Conservation (phyloP, 2,888 invertebrate species). For the Augochlorella aurata region DNA sequence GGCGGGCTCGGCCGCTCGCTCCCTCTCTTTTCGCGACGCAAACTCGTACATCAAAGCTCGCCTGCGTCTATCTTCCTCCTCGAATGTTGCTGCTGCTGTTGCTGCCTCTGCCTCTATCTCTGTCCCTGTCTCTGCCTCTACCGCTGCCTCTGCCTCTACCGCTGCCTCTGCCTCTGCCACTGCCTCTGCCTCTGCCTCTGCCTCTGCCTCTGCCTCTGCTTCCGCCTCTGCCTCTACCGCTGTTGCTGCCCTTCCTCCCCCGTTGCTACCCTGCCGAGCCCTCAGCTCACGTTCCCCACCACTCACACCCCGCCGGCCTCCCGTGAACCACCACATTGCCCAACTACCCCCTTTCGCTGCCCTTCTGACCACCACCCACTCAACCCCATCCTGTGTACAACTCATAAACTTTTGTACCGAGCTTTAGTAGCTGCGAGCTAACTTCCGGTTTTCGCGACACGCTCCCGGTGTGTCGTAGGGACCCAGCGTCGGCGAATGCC, state of each 20-base stretch:
- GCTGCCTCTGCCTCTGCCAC: slow-evolving; percentile 48
- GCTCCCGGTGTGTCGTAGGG: slow-evolving; percentile 63
- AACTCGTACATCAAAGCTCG: slow-evolving; percentile 81
- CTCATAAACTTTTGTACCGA: slow-evolving; percentile 79
- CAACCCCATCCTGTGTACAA: slow-evolving; percentile 69
- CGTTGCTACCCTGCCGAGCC: slow-evolving; percentile 51
- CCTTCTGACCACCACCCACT: slow-evolving; percentile 69
- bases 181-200: slow-evolving; percentile 60
- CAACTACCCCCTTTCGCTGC: slow-evolving; percentile 65
- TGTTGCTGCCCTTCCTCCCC: slow-evolving; percentile 53
- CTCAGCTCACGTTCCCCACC: slow-evolving; percentile 24
- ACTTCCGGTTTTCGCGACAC: slow-evolving; percentile 75
- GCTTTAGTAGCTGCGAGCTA: slow-evolving; percentile 78
- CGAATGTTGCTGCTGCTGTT: slow-evolving; percentile 68
- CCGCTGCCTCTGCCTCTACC: slow-evolving; percentile 58
- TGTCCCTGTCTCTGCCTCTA: slow-evolving; percentile 51
- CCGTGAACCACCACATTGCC: slow-evolving; percentile 64
- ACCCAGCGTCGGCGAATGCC: slow-evolving; percentile 47
- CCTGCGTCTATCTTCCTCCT: slow-evolving; percentile 77
- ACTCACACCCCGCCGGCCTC: slow-evolving; percentile 40
- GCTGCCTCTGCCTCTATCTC: slow-evolving; percentile 71
- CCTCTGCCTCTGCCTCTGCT: slow-evolving; percentile 71
- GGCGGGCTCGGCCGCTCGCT: slow-evolving; percentile 47
- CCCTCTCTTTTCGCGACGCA: slow-evolving; percentile 72
- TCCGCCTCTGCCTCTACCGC: slow-evolving; percentile 60